Base-by-base conservation (phyloP, 2,113 vertebrate species). In the Protomyctophum bolini region DNA sequence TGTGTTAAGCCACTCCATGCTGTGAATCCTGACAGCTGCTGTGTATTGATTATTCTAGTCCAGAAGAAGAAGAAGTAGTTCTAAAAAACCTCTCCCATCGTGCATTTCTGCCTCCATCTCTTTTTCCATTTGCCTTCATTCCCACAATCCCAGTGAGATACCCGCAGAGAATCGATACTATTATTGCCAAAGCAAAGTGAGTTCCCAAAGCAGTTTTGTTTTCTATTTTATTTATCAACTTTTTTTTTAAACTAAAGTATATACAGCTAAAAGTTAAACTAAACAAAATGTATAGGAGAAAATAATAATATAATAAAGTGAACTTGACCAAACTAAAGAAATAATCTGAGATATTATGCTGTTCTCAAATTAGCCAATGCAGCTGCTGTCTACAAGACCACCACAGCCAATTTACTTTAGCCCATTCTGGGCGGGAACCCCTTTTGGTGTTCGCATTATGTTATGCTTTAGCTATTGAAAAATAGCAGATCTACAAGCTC, bases 11-110 rank as follows among this genome's bases (percentile, higher is more conserved):
- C 45, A 47, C 52, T 45, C 59, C 63, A 21, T 63, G 58, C 52
- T 55, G 60, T 68, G 70, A 41, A 29, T 46, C 46, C 75, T 86
- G 85, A 85, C 85, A 87, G 80, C 73, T 75, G 73, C 75, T 71
- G 77, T 76, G 1, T 85, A 75, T 60, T 82, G 81, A 70, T 59
- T 67, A 65, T 50, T 8, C 21, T 10, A 63, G 62, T 21, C 14
- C 21, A 50, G 62, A 15, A 50, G 28, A 48, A 51, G 47, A 21
- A 21, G 21, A 21, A 21, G 21, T 1, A 21, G 21, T 12, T 65
- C 4, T 48, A 58, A 45, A 55, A 21, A 58, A 21, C 1, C 1
- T 64, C 28, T 55, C 15, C 56, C 15, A 65, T 56, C 58, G 51
- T 55, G 62, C 72, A 58, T 48, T 70, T 62, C 28, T 7, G 55